Conservation (phyloP, 2,797 vertebrate species). For the Anguilla obscura region DNA sequence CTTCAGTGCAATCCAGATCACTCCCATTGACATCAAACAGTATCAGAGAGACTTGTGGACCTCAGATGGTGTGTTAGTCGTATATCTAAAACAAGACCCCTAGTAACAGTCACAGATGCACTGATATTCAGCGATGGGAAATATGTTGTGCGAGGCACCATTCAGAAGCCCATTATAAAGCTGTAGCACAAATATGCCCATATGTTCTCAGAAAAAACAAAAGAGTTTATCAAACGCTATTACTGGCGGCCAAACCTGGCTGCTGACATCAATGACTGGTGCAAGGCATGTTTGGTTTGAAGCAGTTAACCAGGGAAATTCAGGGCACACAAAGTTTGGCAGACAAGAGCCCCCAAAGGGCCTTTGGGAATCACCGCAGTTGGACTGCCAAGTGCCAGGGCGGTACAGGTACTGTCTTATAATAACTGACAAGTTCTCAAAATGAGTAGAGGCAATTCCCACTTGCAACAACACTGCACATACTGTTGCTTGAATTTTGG, state of each 20-base stretch:
- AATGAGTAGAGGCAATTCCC: slow-evolving; percentile 27
- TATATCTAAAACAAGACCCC: neutral
- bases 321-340: neutral
- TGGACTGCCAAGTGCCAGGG: slow-evolving; percentile 34
- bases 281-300: slow-evolving; percentile 19
- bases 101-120: neutral
- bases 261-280: neutral
- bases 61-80: neutral
- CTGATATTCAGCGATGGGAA: neutral
- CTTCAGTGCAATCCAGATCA: neutral
- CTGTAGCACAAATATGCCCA: slow-evolving; percentile 27
- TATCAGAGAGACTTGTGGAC: slow-evolving; percentile 18
- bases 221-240: neutral
- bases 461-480: slow-evolving; percentile 20
- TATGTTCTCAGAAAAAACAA: slow-evolving; percentile 12
- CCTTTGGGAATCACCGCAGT: slow-evolving; percentile 11
- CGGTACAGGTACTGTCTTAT: slow-evolving; percentile 31
- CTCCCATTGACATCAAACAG: slow-evolving; percentile 14
- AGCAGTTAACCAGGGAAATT: slow-evolving; percentile 20
- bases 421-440: slow-evolving; percentile 19
- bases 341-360: slow-evolving; percentile 23
- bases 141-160: slow-evolving; percentile 3
- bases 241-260: neutral
- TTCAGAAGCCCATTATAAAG: slow-evolving; percentile 16
- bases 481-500: slow-evolving; percentile 25